Evolutionary conservation across 2,797 vertebrate genomes (phyloP).

Genomic region (Percopsis omiscomaycus): DNA sequence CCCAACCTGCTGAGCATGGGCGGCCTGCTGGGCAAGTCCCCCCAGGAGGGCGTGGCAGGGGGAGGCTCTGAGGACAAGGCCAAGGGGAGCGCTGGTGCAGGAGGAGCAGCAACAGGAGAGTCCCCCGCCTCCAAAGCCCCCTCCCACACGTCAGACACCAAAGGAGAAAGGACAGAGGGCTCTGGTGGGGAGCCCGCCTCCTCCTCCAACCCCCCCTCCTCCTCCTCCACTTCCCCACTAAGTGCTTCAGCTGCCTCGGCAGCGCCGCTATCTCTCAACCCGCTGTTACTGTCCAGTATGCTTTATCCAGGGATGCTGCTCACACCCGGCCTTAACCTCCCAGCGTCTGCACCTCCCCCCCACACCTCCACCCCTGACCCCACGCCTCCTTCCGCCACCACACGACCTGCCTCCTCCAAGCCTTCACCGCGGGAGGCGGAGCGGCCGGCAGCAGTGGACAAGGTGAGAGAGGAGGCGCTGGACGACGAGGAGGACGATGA

Average conservation of each 20-base stretch:
- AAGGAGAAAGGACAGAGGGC: conserved; percentile 95
- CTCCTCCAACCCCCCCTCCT: conserved; percentile 82
- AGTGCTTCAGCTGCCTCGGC: conserved; percentile 83
- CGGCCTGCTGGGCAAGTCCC: conserved; percentile 81
- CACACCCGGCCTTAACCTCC: conserved; percentile 99
- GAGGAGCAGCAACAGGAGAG: conserved; percentile 36
- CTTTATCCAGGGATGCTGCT: conserved; percentile 99
- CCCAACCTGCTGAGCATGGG: conserved; percentile 91
- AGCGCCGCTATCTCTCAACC: conserved; percentile 91
- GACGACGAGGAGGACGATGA: conserved; percentile 81
- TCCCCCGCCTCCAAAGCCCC: conserved; percentile 51
- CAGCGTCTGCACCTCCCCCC: conserved; percentile 87
- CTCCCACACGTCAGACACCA: conserved; percentile 79
- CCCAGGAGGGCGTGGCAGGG: conserved; percentile 69
- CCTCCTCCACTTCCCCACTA: conserved; percentile 78
- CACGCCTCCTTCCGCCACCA: conserved; percentile 60
- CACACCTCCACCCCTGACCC: conserved; percentile 84
- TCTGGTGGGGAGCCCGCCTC: conserved; percentile 73
- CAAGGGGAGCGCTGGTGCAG: conserved; percentile 71
- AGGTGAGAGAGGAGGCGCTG: conserved; percentile 77
- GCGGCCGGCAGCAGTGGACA: conserved; percentile 63
- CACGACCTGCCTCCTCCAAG: conserved; percentile 71
- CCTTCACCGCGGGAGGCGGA: conserved; percentile 70
- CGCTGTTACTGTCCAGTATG: conserved; percentile 95
- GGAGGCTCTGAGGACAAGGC: conserved; percentile 72